Base-by-base conservation (phyloP, 2,113 vertebrate genomes). In the Rhinichthys klamathensis region DNA sequence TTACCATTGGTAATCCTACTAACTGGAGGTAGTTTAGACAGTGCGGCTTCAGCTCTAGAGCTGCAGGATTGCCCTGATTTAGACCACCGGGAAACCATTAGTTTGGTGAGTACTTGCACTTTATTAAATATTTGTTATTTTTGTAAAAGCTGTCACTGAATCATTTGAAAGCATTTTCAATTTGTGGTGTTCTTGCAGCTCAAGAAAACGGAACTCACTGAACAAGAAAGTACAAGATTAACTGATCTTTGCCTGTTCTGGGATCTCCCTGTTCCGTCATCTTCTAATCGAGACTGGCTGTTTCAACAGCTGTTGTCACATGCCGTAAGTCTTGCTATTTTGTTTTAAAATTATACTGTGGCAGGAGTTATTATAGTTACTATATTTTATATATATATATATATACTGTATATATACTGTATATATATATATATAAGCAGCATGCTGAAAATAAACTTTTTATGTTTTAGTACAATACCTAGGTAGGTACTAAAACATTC, bases 231-330 rank as follows among this genome's bases (percentile, higher is more conserved):
- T 10, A 44, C 35, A 12, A 41, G 38, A 72, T 12, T 72, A 11
- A 44, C 21, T 44, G 69, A 72, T 12, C 38, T 72, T 44, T 44
- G 83, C 83, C 73, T 84, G 58, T 61, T 75, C 60, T 84, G 83
- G 83, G 83, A 84, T 51, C 60, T 84, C 15, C 83, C 83, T 54
- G 83, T 84, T 65, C 83, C 74, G 3, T 32, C 41, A 0, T 32
- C 56, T 4, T 6, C 38, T 44, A 84, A 84, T 67, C 54, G 21
- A 6, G 73, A 84, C 58, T 84, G 73, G 73, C 73, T 84, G 35
- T 84, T 77, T 49, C 83, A 84, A 46, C 35, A 84, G 35, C 83
- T 84, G 27, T 75, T 84, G 25, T 49, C 56, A 49, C 83, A 85
- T 80, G 77, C 67, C 2, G 63, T 85, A 85, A 72, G 54, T 60